Conservation (phyloP, 2,888 invertebrate species). For the Schizotus pectinicornis region DNA sequence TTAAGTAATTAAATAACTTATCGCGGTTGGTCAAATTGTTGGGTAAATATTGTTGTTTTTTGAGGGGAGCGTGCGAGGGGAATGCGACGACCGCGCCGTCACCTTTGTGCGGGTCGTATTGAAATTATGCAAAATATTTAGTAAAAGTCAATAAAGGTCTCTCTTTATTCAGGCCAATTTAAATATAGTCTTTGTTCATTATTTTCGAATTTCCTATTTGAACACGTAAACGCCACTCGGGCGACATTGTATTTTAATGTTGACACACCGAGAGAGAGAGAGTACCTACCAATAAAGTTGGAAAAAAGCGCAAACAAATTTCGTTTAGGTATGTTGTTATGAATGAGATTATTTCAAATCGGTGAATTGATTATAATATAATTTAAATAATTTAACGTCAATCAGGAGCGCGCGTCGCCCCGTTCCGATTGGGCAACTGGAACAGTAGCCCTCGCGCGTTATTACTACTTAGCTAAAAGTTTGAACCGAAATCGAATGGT, state of each 20-base stretch:
- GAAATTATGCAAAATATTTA: slow-evolving; percentile 42
- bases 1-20: too few relatives aligned
- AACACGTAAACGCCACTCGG: slow-evolving; percentile 19
- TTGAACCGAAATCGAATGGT: neutral
- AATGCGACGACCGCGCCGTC: too few relatives aligned
- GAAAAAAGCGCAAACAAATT: slow-evolving; percentile 5
- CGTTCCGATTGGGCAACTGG: slow-evolving; percentile 3
- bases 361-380: slow-evolving; percentile 34
- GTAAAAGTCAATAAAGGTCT: slow-evolving; percentile 46
- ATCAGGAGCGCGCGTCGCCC: slow-evolving; percentile 14
- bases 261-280: slow-evolving; percentile 15
- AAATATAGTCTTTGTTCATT: slow-evolving; percentile 47
- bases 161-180: slow-evolving; percentile 42
- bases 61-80: too few relatives aligned
- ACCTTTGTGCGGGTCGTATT: neutral
- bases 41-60: too few relatives aligned
- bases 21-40: too few relatives aligned
- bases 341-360: slow-evolving; percentile 17
- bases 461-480: neutral
- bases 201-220: slow-evolving; percentile 45
- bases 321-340: slow-evolving; percentile 2
- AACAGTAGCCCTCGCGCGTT: slow-evolving; percentile 1
- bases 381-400: slow-evolving; percentile 37
- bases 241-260: slow-evolving; percentile 26
- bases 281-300: neutral